phyloP scores from a whole-genome alignment of 2,888 invertebrate species.

The Drosophila subsilvestris region DNA sequence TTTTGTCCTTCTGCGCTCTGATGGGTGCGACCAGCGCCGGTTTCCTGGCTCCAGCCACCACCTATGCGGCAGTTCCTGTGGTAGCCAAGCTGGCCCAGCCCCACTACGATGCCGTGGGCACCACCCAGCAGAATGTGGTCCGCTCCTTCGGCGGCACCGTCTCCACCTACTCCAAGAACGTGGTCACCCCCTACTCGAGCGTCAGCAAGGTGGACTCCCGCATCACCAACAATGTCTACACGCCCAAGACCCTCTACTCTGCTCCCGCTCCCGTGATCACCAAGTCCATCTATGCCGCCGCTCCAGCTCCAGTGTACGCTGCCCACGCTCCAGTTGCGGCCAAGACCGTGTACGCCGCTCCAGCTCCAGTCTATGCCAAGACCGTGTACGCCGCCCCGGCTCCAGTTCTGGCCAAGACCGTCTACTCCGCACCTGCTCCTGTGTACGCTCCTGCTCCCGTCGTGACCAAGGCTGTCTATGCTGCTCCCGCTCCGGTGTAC shows the following conservation, averaged over 20 bases:
- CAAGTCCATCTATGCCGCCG: slow-evolving; percentile 67
- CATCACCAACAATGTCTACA: slow-evolving; percentile 86
- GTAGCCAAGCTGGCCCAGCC: slow-evolving; percentile 80
- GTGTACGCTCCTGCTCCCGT: slow-evolving; percentile 36
- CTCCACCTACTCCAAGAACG: slow-evolving; percentile 86
- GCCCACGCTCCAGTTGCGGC: slow-evolving; percentile 53
- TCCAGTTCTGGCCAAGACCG: slow-evolving; percentile 59
- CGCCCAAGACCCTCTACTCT: slow-evolving; percentile 81
- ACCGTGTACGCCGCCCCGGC: slow-evolving; percentile 59
- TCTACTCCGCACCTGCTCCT: slow-evolving; percentile 59
- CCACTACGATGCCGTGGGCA: slow-evolving; percentile 80
- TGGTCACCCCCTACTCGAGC: slow-evolving; percentile 87
- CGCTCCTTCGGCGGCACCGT: slow-evolving; percentile 86
- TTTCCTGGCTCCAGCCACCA: slow-evolving; percentile 80
- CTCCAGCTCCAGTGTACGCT: slow-evolving; percentile 64
- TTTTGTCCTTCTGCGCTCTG: slow-evolving; percentile 85
- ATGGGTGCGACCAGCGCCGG: slow-evolving; percentile 88
- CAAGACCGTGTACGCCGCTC: slow-evolving; percentile 61
- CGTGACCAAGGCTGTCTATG: slow-evolving; percentile 31
- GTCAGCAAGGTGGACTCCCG: slow-evolving; percentile 86
- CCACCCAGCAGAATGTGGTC: slow-evolving; percentile 86
- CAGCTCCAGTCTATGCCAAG: slow-evolving; percentile 79
- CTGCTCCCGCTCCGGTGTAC: slow-evolving; percentile 41
- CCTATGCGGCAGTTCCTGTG: slow-evolving; percentile 64
- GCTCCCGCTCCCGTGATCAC: slow-evolving; percentile 77